phyloP scores from a whole-genome alignment of 2,888 invertebrate species.

The Chymomyza fuscimana region DNA sequence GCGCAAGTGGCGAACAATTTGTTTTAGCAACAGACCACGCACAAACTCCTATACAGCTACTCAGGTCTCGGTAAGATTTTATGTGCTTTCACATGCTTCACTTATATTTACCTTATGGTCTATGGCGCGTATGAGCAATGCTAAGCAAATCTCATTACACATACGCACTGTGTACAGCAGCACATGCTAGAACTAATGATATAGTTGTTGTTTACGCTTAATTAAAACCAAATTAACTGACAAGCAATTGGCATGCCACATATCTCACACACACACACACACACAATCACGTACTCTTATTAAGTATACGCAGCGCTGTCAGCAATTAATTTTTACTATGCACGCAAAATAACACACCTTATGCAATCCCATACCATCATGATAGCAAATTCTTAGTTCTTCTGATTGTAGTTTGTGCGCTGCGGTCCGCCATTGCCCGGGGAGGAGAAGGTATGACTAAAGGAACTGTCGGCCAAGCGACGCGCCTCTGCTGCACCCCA shows the following conservation, averaged over 20 bases:
- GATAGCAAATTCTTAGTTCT: slow-evolving; percentile 79
- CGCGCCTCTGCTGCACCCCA: slow-evolving; percentile 74
- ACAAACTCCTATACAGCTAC: slow-evolving; percentile 92
- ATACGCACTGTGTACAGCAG: slow-evolving; percentile 21
- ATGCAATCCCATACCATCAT: slow-evolving; percentile 55
- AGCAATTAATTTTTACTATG: neutral
- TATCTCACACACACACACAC: neutral
- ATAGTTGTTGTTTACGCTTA: slow-evolving; percentile 14
- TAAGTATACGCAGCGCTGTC: slow-evolving; percentile 5
- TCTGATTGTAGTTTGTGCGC: slow-evolving; percentile 87
- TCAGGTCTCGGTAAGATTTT: slow-evolving; percentile 90
- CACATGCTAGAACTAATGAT: neutral
- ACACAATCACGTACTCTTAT: neutral
- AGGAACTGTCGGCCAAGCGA: slow-evolving; percentile 79
- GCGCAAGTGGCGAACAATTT: slow-evolving; percentile 87
- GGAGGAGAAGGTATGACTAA: slow-evolving; percentile 92
- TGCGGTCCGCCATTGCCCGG: slow-evolving; percentile 85
- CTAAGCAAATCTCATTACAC: slow-evolving; percentile 38
- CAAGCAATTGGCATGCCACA: neutral
- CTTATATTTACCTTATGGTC: slow-evolving; percentile 30
- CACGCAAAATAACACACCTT: neutral
- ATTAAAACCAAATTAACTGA: slow-evolving; percentile 15
- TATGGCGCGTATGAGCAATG: slow-evolving; percentile 60
- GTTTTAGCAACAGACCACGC: slow-evolving; percentile 85
- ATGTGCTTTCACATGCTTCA: slow-evolving; percentile 62